Conservation (phyloP, 2,888 invertebrate genomes). For the Zelleria hepariella region DNA sequence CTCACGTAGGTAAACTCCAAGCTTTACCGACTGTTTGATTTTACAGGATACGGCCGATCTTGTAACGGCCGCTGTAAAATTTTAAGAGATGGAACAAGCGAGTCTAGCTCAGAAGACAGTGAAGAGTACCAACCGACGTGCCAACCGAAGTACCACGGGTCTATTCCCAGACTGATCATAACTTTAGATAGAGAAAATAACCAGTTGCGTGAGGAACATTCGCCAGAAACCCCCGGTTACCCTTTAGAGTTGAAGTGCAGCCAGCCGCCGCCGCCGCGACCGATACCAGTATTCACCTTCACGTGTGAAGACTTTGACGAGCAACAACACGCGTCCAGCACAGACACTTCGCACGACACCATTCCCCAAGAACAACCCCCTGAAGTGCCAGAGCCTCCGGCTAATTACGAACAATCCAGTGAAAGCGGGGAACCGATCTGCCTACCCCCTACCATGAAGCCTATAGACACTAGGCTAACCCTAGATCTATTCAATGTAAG, state of each 20-base stretch:
- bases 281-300: slow-evolving; percentile 57
- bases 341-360: slow-evolving; percentile 26
- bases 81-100: slow-evolving; percentile 48
- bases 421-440: slow-evolving; percentile 42
- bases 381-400: slow-evolving; percentile 36
- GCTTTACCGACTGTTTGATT: slow-evolving; percentile 10
- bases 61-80: slow-evolving; percentile 40
- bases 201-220: slow-evolving; percentile 47
- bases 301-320: slow-evolving; percentile 61
- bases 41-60: slow-evolving; percentile 54
- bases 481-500: slow-evolving; percentile 45
- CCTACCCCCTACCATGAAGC: slow-evolving; percentile 55
- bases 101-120: slow-evolving; percentile 59
- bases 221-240: slow-evolving; percentile 54
- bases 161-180: slow-evolving; percentile 56
- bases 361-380: slow-evolving; percentile 31
- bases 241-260: slow-evolving; percentile 38
- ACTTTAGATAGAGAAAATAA: slow-evolving; percentile 55
- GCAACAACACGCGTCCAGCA: slow-evolving; percentile 20
- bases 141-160: slow-evolving; percentile 49
- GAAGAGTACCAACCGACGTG: slow-evolving; percentile 33
- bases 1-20: neutral
- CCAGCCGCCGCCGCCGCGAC: slow-evolving; percentile 22
- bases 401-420: slow-evolving; percentile 38
- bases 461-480: slow-evolving; percentile 52